Base-by-base conservation (phyloP, 1,140 invertebrate species). In the Spodoptera frugiperda region DNA sequence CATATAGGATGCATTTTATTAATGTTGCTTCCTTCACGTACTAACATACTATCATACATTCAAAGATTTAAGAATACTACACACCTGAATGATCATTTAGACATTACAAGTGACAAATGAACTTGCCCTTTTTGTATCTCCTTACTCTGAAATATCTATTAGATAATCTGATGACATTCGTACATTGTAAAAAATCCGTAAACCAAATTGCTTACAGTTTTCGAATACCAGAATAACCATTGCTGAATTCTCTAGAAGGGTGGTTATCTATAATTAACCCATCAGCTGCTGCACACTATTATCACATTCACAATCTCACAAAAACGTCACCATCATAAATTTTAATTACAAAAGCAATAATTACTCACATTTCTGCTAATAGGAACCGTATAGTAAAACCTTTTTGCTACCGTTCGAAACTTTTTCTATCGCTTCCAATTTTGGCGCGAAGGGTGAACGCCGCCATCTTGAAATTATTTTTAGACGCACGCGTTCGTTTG, bases 401-500 rank as follows among this genome's bases (percentile, higher is more conserved):
- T 74, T 71, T 71, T 39, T 71, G 39, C 61, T 65, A 65, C 39
- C 48, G 30, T 61, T 48, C 39, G 6, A 49, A n/a, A 63, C 59
- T 67, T 76, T 76, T 65, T 87, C 73, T 81, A 71, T 53, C 73
- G 71, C 53, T 70, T 53, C 33, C 51, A 54, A 33, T 53, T 54
- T 71, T 61, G 55, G 78, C 77, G 79, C 51, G 84, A 81, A 86
- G 87, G 87, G 83, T 86, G 80, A 81, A 8, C 33, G 17, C 81
- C 77, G 84, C 90, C 89, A 88, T 87, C 75, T 87, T 88, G 82
- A 30, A 77, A 84, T 84, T 91, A 91, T 89, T 90, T 90, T 84
- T 90, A 88, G 84, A 79, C 72, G 51, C 87, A 84, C 84, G 87
- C 82, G 84, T 82, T 19, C 73, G 75, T 77, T 83, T 83, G 81